Percentiles rank a stretch among this genome's conserved stretches.
Conservation (phyloP, 2,888 invertebrate species). For the Brachyopa scutellaris region DNA sequence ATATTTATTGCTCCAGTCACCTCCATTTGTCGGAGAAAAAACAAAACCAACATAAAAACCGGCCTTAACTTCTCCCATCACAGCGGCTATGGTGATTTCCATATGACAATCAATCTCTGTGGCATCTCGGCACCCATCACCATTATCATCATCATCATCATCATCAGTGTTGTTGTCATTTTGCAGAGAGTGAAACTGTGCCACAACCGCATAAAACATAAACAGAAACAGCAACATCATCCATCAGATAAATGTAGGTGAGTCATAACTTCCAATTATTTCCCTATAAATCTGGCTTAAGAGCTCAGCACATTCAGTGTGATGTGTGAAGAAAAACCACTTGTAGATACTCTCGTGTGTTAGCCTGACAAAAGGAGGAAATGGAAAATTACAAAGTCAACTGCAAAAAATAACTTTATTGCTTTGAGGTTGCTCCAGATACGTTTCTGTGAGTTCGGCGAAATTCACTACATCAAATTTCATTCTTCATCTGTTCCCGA, state of each 20-base stretch:
- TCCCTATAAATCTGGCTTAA: constrained; percentile 63
- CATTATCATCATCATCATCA: constrained; percentile 31
- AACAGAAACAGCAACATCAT: constrained; percentile 48
- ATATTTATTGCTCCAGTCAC: constrained; percentile 25
- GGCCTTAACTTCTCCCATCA: constrained; percentile 46
- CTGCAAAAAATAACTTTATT: constrained; percentile 43
- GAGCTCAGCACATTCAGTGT: background rate
- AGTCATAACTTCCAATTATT: constrained; percentile 68
- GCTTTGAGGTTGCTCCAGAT: constrained; percentile 57
- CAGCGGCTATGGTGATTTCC: constrained; percentile 37
- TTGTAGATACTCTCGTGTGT: constrained; percentile 22
- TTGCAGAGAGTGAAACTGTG: constrained; percentile 57
- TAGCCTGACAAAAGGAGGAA: constrained; percentile 43
- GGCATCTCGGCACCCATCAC: constrained; percentile 60
- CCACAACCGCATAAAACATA: constrained; percentile 42
- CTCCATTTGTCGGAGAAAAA: background rate
- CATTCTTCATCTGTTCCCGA: no score
- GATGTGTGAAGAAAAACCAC: constrained; percentile 26
- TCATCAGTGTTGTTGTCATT: constrained; percentile 32
- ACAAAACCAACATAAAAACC: constrained; percentile 10
- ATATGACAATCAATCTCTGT: constrained; percentile 68
- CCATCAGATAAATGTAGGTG: constrained; percentile 70
- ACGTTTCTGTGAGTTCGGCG: background rate
- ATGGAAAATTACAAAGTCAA: constrained; percentile 33
- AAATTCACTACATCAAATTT: background rate